Evolutionary conservation across 2,113 vertebrate genomes (phyloP).

Genomic region (Phalacrocorax brasilianus): DNA sequence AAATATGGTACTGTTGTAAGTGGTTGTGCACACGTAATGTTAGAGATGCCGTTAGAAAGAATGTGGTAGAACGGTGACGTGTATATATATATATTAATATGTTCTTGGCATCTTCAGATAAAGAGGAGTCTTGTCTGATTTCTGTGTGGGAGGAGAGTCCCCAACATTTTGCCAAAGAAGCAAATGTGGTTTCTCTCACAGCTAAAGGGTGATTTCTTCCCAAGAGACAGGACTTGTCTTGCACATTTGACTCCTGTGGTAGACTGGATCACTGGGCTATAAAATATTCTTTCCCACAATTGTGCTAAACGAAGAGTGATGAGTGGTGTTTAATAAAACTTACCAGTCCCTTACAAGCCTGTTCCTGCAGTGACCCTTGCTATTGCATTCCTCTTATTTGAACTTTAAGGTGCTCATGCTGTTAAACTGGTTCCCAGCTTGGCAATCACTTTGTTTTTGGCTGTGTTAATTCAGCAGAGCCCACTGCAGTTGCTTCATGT

Average conservation of each 20-base stretch:
- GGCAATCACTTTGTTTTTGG: background rate
- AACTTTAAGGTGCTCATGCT: background rate
- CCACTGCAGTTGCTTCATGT: background rate
- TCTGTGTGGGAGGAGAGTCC: slow-evolving; percentile 2
- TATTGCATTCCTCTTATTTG: slow-evolving; percentile 37
- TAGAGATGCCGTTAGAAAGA: background rate
- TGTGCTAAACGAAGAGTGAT: slow-evolving; percentile 30
- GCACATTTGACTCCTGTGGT: slow-evolving; percentile 21
- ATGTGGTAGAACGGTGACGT: background rate
- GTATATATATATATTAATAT: background rate
- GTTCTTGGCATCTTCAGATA: background rate
- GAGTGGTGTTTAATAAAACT: slow-evolving; percentile 52
- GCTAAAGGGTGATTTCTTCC: slow-evolving; percentile 37
- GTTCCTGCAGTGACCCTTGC: slow-evolving; percentile 58
- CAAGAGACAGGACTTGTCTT: slow-evolving; percentile 52
- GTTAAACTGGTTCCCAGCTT: slow-evolving; percentile 45
- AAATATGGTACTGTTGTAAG: background rate
- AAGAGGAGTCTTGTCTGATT: background rate
- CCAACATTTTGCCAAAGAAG: background rate
- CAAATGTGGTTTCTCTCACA: slow-evolving; percentile 42
- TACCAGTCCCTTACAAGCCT: slow-evolving; percentile 39
- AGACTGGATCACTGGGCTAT: slow-evolving; percentile 35
- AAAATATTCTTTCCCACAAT: slow-evolving; percentile 52
- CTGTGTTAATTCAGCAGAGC: background rate
- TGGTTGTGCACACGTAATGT: background rate